Percentiles rank a stretch among this genome's conserved stretches.
Conservation (phyloP, 1,140 invertebrate genomes). For the Polyergus mexicanus region DNA sequence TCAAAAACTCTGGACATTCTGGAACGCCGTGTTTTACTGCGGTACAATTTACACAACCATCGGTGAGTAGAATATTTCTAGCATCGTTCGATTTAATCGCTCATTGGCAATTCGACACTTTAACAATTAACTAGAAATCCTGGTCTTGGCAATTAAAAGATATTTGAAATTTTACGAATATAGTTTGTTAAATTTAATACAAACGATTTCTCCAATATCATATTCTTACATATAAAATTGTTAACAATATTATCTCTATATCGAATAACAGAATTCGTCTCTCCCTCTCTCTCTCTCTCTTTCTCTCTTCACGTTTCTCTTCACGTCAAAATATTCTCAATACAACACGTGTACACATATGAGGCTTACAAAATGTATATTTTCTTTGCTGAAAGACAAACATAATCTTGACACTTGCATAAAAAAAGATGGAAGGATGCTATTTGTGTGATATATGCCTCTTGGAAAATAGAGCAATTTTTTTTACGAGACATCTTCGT, state of each 20-base stretch:
- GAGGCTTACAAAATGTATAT: background rate
- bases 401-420: background rate
- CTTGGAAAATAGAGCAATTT: slow-evolving; percentile 18
- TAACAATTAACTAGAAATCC: background rate
- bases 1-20: slow-evolving; percentile 93
- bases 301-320: background rate
- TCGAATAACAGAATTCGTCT: background rate
- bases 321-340: background rate
- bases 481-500: background rate
- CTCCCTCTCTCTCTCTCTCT: background rate
- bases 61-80: slow-evolving; percentile 88
- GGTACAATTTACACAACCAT: slow-evolving; percentile 98
- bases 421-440: background rate
- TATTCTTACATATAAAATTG: background rate
- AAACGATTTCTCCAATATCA: background rate
- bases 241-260: slow-evolving; percentile 1
- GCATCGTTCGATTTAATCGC: background rate
- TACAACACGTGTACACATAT: background rate
- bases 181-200: background rate
- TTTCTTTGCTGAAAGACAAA: slow-evolving; percentile 18
- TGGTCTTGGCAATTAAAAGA: background rate
- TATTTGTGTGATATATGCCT: background rate
- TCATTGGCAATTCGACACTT: background rate
- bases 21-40: slow-evolving; percentile 96
- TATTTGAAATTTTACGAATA: background rate